Evolutionary conservation across 1,140 invertebrate genomes (phyloP), one percentile per base, ranked within the genome.

Genomic region (Thaumatotibia leucotreta): DNA sequence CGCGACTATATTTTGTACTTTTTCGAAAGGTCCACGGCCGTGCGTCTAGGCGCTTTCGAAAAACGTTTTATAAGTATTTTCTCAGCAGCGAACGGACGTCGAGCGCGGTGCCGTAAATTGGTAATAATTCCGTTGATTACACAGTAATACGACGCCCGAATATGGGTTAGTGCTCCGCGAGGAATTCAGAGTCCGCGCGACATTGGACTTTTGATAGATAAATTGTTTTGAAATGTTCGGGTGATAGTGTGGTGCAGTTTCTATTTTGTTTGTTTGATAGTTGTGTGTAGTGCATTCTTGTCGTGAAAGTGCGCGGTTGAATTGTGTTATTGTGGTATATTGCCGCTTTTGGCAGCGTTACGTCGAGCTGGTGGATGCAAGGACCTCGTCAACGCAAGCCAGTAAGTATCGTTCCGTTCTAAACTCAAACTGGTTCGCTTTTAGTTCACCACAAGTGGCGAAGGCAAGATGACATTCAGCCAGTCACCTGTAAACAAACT

Each of bases 41-140:
- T 61, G 77, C 72, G 77, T 84, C 80, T 87, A 86, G 80, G 76
- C 82, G 84, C 85, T 89, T 89, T 89, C 85, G 84, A 89, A 89
- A 88, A 89, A 84, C 78, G 81, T 87, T 87, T 84, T 83, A 83
- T 72, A 82, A 80, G 71, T 82, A 84, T 87, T 89, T 86, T 86
- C 79, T 84, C 82, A 68, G 80, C 71, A 65, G 76, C 77, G 82
- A 77, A 78, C 85, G 82, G 86, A 87, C 86, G 83, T 88, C 75
- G 84, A 74, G 77, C 77, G 77, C 76, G 79, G 78, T 83, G 75
- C 80, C 73, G 83, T 84, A 89, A 89, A 90, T 89, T 89, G 85
- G 77, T 86, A 82, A 87, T 89, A 88, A 90, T 88, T 88, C 74
- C 76, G 72, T 87, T 85, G 75, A 88, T 91, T 91, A 87, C 83